Percentiles rank a stretch among this genome's conserved stretches.
Evolutionary conservation across 1,140 invertebrate species (phyloP).

Genomic region (Zaprionus vittiger): DNA sequence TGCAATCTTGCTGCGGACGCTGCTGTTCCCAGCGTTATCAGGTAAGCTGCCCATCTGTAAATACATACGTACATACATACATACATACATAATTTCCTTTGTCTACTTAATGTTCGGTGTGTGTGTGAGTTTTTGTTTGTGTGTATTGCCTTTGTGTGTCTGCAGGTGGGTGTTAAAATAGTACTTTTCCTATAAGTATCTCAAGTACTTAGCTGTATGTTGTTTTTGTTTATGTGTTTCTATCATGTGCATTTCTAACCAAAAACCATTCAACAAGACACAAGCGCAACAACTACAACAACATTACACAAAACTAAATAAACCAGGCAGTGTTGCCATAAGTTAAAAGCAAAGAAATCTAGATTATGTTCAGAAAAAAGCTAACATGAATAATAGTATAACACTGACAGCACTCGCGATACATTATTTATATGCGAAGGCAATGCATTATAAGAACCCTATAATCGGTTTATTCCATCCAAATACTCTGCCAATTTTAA

Average conservation of each 20-base stretch:
- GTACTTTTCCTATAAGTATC: slow-evolving; percentile 34
- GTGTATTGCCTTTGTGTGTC: slow-evolving; percentile 15
- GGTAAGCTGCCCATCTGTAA: slow-evolving; percentile 85
- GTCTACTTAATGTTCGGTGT: slow-evolving; percentile 32
- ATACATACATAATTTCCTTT: slow-evolving; percentile 30
- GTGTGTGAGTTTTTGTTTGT: slow-evolving; percentile 2
- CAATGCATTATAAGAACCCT: too few relatives aligned
- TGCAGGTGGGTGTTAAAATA: slow-evolving; percentile 61
- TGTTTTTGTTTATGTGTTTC: slow-evolving; percentile 54
- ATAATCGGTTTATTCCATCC: too few relatives aligned
- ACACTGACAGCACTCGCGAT: too few relatives aligned
- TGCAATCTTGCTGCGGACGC: slow-evolving; percentile 92
- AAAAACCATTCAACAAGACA: slow-evolving; percentile 19
- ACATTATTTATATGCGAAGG: too few relatives aligned
- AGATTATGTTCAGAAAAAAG: too few relatives aligned
- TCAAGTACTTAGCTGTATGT: slow-evolving; percentile 42
- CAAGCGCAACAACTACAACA: background rate
- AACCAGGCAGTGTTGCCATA: background rate
- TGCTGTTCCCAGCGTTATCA: slow-evolving; percentile 95
- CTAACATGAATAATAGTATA: too few relatives aligned
- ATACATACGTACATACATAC: slow-evolving; percentile 27
- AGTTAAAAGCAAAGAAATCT: too few relatives aligned
- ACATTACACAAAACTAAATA: slow-evolving; percentile 1
- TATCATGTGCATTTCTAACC: slow-evolving; percentile 43
- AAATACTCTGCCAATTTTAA: too few relatives aligned